These are phyloP conservation scores for Melanotaenia parkinsoni DNA, from an alignment of 2,797 vertebrate species.

Conservation along the genomic window DNA sequence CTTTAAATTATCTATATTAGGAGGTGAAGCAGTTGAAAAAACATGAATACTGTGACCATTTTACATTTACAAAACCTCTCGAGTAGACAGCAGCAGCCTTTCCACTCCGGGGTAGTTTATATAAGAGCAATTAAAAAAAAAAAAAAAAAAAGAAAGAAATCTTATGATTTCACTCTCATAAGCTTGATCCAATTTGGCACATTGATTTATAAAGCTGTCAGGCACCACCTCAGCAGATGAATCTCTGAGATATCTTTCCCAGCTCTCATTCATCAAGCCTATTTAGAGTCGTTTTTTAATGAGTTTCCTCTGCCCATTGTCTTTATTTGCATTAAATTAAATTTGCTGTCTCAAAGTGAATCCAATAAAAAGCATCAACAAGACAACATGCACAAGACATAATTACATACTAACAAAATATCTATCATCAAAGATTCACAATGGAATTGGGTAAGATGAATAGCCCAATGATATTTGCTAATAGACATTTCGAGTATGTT, in stretches of 20 bases:
- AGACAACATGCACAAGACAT: constrained; percentile 43
- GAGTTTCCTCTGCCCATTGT: constrained; percentile 64
- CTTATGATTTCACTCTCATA: constrained; percentile 37
- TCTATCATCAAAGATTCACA: constrained; percentile 54
- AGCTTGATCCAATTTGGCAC: constrained; percentile 57
- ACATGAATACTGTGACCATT: constrained; percentile 4
- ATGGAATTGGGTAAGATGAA: constrained; percentile 32
- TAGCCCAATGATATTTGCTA: constrained; percentile 20
- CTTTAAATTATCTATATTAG: constrained; percentile 1
- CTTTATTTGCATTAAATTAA: constrained; percentile 70
- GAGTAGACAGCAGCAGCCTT: constrained; percentile 4
- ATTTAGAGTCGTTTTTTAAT: constrained; percentile 62
- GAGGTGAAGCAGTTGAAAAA: constrained; percentile 20
- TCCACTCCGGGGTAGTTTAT: constrained; percentile 14
- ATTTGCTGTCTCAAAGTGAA: constrained; percentile 67
- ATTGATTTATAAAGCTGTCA: constrained; percentile 59
- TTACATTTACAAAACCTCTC: constrained; percentile 17
- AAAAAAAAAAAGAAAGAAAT: constrained; percentile 19
- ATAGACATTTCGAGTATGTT: constrained; percentile 3
- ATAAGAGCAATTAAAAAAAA: constrained; percentile 24
- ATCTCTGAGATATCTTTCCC: constrained; percentile 35
- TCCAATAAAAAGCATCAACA: constrained; percentile 62
- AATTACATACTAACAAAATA: constrained; percentile 67
- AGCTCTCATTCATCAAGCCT: constrained; percentile 54
- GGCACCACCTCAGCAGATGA: constrained; percentile 45